These are phyloP conservation scores for Megaceryle torquata DNA, from an alignment of 2,113 vertebrate species.

Conservation along the genomic window DNA sequence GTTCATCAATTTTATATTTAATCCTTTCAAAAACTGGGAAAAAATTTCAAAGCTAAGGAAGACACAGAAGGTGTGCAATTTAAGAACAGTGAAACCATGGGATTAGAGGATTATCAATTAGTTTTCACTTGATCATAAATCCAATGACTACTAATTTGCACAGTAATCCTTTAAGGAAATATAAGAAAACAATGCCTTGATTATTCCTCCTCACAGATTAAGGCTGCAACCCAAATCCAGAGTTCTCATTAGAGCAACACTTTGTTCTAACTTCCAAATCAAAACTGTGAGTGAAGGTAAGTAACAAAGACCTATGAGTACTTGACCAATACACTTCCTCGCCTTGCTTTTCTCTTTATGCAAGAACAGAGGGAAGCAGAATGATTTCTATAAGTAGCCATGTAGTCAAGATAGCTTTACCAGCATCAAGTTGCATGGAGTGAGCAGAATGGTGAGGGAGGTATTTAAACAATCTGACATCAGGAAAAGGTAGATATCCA, in stretches of 20 bases:
- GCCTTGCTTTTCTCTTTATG: not conserved
- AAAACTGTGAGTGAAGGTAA: not conserved
- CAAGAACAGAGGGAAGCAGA: not conserved
- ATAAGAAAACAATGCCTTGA: not conserved
- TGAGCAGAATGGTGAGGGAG: constrained; percentile 89
- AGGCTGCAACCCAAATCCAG: not conserved
- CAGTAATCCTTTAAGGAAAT: not conserved
- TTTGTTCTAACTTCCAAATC: not conserved
- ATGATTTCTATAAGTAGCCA: not conserved
- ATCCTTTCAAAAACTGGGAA: not conserved
- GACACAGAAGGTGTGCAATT: not conserved
- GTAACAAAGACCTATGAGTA: not conserved
- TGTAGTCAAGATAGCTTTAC: constrained; percentile 66
- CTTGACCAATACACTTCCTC: not conserved
- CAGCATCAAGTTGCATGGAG: constrained; percentile 86
- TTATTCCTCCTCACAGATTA: not conserved
- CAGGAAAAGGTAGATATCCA: constrained; percentile 91
- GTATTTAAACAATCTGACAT: constrained; percentile 91
- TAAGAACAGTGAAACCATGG: not conserved
- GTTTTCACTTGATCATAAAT: not conserved
- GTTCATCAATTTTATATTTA: not conserved
- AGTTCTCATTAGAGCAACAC: not conserved
- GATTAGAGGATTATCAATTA: not conserved
- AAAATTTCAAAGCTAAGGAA: not conserved
- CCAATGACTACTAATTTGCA: not conserved